phyloP scores from a whole-genome alignment of 2,113 vertebrate genomes.

The Spea multiplicata region DNA sequence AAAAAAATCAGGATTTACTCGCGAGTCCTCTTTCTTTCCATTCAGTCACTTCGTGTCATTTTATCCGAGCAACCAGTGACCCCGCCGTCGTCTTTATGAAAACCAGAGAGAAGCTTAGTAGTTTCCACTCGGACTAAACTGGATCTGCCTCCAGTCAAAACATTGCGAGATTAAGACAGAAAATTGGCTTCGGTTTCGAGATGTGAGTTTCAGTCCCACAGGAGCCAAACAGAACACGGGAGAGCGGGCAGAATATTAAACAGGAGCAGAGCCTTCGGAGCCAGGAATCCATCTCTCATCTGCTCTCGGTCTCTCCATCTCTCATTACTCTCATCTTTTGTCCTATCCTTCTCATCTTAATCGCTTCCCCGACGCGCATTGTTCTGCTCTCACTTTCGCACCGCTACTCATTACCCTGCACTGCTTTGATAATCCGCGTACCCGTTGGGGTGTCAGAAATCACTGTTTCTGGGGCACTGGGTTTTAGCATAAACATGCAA shows the following conservation, averaged over 20 bases:
- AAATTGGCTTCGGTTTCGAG: conserved; percentile 75
- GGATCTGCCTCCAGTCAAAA: conserved; percentile 81
- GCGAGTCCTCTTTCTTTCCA: conserved; percentile 26
- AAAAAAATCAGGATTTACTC: conserved; percentile 9
- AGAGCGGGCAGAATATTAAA: conserved; percentile 70
- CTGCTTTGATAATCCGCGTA: no score
- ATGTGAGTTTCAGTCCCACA: conserved; percentile 68
- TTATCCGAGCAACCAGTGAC: conserved; percentile 11
- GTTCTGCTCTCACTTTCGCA: conserved; percentile 3
- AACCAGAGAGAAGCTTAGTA: conserved; percentile 60
- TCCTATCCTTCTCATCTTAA: background rate
- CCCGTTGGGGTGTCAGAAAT: no score
- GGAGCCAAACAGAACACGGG: conserved; percentile 74
- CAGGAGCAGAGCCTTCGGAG: conserved; percentile 66
- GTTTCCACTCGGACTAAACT: conserved; percentile 71
- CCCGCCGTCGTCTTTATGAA: conserved; percentile 52
- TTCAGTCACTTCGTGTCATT: conserved; percentile 10
- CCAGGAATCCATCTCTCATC: conserved; percentile 54
- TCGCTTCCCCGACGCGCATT: background rate
- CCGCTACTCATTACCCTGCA: background rate
- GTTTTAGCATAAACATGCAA: no score
- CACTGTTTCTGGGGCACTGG: no score
- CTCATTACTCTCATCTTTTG: conserved; percentile 27
- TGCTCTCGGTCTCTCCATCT: conserved; percentile 3
- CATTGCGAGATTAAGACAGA: conserved; percentile 72